phyloP scores from a whole-genome alignment of 1,140 invertebrate genomes.

The Acromyrmex charruanus region DNA sequence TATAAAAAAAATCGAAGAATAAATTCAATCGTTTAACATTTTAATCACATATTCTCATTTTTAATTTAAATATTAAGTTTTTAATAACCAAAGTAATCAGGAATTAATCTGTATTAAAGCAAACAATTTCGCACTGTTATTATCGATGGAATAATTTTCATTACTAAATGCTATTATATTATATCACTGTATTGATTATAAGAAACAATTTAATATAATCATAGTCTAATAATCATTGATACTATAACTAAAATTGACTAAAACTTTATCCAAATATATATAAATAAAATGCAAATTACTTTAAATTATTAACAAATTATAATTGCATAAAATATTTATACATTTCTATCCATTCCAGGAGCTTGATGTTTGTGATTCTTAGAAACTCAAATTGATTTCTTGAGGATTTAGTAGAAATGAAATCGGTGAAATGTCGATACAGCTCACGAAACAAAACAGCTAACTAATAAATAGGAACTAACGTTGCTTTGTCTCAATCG shows the following conservation, averaged over 20 bases:
- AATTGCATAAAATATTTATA: not conserved
- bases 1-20: constrained; percentile 10
- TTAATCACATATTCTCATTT: not conserved
- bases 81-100: not conserved
- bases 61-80: not conserved
- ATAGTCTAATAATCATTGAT: not conserved
- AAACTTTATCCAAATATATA: not conserved
- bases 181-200: too few relatives aligned
- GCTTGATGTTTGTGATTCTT: not conserved
- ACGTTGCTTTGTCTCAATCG: constrained; percentile 84
- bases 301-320: constrained; percentile 14
- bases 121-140: not conserved
- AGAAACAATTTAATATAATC: not conserved
- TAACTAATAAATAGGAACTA: constrained; percentile 83
- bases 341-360: not conserved
- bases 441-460: constrained; percentile 71
- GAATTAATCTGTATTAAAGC: constrained; percentile 6
- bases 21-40: constrained; percentile 3
- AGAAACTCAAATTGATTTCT: not conserved
- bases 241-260: not conserved
- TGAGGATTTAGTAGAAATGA: constrained; percentile 34
- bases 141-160: not conserved
- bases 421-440: constrained; percentile 13
- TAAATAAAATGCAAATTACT: not conserved
- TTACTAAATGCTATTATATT: not conserved